Evolutionary conservation across 2,113 vertebrate species (phyloP), one percentile per base, ranked within the genome.

Genomic region (Falcunculus frontatus): DNA sequence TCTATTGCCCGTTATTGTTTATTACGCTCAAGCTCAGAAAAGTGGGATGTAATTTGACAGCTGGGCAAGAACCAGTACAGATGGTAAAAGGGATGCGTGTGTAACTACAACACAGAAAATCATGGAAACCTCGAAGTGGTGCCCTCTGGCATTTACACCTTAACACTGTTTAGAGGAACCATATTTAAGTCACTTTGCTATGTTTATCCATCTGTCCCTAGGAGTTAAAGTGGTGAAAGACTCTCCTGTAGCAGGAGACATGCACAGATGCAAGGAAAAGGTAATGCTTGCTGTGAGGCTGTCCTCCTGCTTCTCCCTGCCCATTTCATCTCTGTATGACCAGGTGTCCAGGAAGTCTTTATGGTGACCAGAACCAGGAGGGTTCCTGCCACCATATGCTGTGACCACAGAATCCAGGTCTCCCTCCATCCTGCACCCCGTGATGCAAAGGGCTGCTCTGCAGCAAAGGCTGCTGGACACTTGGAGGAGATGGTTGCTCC

Each of bases 351-450:
- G 78, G 74, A 85, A 67, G 42, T 13, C 25, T 87, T 87, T 63
- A 37, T 2, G 4, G 50, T 55, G 67, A 55, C 68, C 65, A 86
- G 56, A 91, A 14, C n/a, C 59, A 50, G 63, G 29, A 93, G 59
- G 26, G 69, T 68, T 95, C 46, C 84, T 92, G 62, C 57, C 63
- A 12, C 46, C 42, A 4, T 2, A 1, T 56, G 26, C 63, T 33
- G 32, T 70, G 74, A 59, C 50, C 2, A 6, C 76, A n/a, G 68
- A 49, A 47, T 69, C 65, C 87, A 84, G 41, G 29, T 68, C 32
- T 84, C 55, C 23, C 37, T 68, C 33, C n/a, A 2, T 33, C n/a
- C 56, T 4, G 0, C 0, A 0, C 26, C 69, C 20, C 0, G 0
- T 21, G 44, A 67, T 76, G 42, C 75, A 20, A 32, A 33, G 74